Evolutionary conservation across 2,113 vertebrate species (phyloP).

Genomic region (Albula glossodonta): DNA sequence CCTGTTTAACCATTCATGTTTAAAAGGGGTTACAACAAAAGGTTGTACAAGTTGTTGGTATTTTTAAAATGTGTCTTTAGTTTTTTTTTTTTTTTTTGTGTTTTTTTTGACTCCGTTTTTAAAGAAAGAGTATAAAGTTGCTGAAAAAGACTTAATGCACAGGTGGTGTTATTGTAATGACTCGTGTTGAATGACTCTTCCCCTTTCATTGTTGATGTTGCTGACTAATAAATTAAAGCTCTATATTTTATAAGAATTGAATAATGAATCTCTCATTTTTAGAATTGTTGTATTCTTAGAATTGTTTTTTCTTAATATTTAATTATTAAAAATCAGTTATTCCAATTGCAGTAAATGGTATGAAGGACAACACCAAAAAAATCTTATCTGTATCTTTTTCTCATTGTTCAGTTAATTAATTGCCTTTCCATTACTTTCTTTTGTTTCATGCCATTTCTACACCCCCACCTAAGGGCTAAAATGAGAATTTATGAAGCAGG

Average conservation of each 20-base stretch:
- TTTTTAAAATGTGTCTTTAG: conserved; percentile 46
- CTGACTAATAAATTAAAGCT: conserved; percentile 80
- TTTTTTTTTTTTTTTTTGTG: conserved; percentile 52
- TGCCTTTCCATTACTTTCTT: too few species aligned
- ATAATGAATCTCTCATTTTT: conserved; percentile 5
- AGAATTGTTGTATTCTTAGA: conserved; percentile 29
- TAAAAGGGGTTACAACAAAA: conserved; percentile 18
- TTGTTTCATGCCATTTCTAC: too few species aligned
- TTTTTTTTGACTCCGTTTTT: conserved; percentile 48
- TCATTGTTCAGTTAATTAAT: too few species aligned
- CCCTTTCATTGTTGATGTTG: conserved; percentile 70
- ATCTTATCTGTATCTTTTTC: too few species aligned
- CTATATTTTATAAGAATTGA: conserved; percentile 81
- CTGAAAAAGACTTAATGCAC: conserved; percentile 62
- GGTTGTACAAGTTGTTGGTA: conserved; percentile 32
- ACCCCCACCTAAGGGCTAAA: too few species aligned
- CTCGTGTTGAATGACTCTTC: conserved; percentile 65
- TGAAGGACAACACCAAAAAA: too few species aligned
- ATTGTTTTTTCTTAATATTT: neutral
- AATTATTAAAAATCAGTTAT: too few species aligned
- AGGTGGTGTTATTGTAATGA: conserved; percentile 73
- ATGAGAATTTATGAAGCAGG: too few species aligned
- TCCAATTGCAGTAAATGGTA: too few species aligned
- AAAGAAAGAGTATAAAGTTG: conserved; percentile 54
- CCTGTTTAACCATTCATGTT: conserved; percentile 12